A percentile compares a stretch with the other conserved stretches of the same genome.
These are phyloP conservation scores for Prorops nasuta DNA, from an alignment of 1,140 invertebrate genomes.

Conservation along the genomic window DNA sequence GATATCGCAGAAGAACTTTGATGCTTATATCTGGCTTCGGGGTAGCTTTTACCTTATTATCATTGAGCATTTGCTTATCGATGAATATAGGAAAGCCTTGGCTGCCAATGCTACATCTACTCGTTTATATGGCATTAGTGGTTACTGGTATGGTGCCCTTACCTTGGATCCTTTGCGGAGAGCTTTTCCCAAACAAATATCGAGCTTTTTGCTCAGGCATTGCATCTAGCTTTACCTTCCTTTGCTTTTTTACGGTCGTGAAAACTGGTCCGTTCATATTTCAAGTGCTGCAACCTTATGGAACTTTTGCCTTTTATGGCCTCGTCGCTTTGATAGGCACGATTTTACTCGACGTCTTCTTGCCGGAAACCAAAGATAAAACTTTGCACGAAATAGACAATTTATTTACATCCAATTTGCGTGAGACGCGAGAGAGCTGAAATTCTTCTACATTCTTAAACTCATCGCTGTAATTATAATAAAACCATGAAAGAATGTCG, in stretches of 20 bases:
- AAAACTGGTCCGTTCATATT: slow-evolving; percentile 68
- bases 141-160: slow-evolving; percentile 63
- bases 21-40: slow-evolving; percentile 61
- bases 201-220: slow-evolving; percentile 63
- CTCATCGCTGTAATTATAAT: no score
- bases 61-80: slow-evolving; percentile 46
- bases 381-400: slow-evolving; percentile 74
- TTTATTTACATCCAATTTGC: slow-evolving; percentile 52
- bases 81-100: slow-evolving; percentile 45
- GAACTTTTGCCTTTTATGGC: slow-evolving; percentile 70
- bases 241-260: slow-evolving; percentile 69
- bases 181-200: slow-evolving; percentile 61
- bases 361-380: slow-evolving; percentile 80
- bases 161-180: slow-evolving; percentile 70
- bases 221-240: slow-evolving; percentile 64
- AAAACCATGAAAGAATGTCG: no score
- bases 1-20: slow-evolving; percentile 59
- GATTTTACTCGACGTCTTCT: slow-evolving; percentile 62
- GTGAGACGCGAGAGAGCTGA: no score
- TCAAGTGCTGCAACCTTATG: slow-evolving; percentile 57
- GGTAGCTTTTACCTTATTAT: slow-evolving; percentile 57
- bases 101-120: slow-evolving; percentile 56
- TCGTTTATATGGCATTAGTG: slow-evolving; percentile 60
- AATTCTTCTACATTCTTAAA: no score
- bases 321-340: slow-evolving; percentile 64